Evolutionary conservation across 2,797 vertebrate genomes (phyloP).

Genomic region (Dipus sagitta): DNA sequence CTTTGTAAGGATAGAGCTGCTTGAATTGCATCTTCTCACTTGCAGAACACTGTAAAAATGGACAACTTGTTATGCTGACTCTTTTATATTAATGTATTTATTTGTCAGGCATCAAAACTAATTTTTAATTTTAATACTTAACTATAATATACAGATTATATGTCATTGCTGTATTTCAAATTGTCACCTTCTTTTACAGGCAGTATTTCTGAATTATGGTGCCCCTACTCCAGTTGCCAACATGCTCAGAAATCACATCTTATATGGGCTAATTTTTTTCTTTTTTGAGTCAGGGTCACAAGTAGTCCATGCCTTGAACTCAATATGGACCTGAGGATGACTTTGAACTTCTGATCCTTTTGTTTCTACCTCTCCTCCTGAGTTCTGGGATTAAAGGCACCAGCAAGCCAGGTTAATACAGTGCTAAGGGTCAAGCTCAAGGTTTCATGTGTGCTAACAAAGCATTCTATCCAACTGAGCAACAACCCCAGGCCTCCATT

Average conservation of each 20-base stretch:
- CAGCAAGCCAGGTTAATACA: background rate
- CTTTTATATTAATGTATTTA: constrained; percentile 30
- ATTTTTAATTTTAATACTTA: constrained; percentile 39
- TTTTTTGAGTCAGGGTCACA: background rate
- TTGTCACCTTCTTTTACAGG: constrained; percentile 20
- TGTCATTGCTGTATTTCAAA: constrained; percentile 4
- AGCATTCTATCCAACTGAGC: background rate
- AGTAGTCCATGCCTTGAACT: background rate
- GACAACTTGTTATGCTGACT: background rate
- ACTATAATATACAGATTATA: constrained; percentile 26
- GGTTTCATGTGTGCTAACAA: background rate
- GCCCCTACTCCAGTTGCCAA: background rate
- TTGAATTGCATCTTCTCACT: background rate
- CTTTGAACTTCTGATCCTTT: background rate
- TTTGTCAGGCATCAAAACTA: constrained; percentile 34
- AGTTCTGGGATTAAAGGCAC: background rate
- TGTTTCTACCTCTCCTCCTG: background rate
- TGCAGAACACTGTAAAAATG: constrained; percentile 29
- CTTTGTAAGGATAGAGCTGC: background rate
- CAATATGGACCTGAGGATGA: background rate
- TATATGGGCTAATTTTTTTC: background rate
- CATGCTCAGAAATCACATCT: background rate
- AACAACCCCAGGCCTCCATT: background rate
- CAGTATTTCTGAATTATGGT: background rate
- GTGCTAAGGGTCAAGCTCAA: background rate